Evolutionary conservation across 1,140 invertebrate species (phyloP), one percentile per base, ranked within the genome.

Genomic region (Tribolium castaneum): DNA sequence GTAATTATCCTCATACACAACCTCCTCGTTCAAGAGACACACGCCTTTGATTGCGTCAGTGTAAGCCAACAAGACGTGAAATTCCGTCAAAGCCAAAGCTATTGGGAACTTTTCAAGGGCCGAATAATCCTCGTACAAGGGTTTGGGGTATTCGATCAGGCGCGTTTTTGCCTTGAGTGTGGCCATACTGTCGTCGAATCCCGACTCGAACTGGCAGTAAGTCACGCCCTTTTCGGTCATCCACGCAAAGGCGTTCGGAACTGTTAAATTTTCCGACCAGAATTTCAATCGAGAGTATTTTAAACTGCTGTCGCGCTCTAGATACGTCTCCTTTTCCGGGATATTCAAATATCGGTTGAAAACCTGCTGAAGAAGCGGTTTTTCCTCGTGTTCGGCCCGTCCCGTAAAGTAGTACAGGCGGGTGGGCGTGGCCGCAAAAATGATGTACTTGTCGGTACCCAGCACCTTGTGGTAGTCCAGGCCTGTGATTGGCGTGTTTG

Each of bases 371-470:
- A 96, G 90, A 25, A 95, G 89, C 10, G 94, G 94, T 77, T 94
- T 93, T 56, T 97, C 95, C 39, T 96, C 93, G 0, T 89, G 87
- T 80, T 90, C 88, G 0, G 94, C 90, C 73, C 89, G 88, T 13
- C 96, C 96, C 78, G 94, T 90, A 85, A 97, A 98, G 85, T 95
- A 94, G 88, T 97, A 97, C 51, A 98, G 88, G 74, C 93, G 90
- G 70, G 92, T 93, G 0, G 93, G 90, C 14, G 96, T 98, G 0
- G 96, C 94, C 0, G 93, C 94, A 77, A 98, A 92, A 45, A 98
- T 93, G 62, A 95, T 90, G 83, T 93, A 95, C 82, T 90, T 93
- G 70, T 92, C 91, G 0, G 91, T 89, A 79, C 91, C 90, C 3
- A 92, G 89, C 39, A 94, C 87, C 84, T 92, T 91, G 82, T 95